Percentiles rank a stretch among this genome's conserved stretches.
These are phyloP conservation scores for Platycercus adscitus DNA, from an alignment of 2,113 vertebrate genomes.

Conservation along the genomic window DNA sequence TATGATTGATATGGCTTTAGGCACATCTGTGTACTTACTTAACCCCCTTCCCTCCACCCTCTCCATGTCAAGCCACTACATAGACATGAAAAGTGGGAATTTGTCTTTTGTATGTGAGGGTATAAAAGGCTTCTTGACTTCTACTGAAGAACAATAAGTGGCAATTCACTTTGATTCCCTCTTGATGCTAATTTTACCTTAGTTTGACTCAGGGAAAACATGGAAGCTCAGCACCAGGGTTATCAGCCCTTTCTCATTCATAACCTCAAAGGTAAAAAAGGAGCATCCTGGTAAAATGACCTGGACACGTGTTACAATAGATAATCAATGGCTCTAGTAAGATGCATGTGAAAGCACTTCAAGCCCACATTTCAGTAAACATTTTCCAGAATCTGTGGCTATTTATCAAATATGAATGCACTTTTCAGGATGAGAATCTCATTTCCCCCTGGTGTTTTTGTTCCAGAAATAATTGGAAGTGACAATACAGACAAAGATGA, in stretches of 20 bases:
- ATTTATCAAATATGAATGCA: slow-evolving; percentile 76
- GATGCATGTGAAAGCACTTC: slow-evolving; percentile 43
- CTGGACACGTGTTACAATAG: slow-evolving; percentile 19
- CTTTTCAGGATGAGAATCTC: slow-evolving; percentile 65
- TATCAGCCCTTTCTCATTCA: background rate
- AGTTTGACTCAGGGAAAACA: background rate
- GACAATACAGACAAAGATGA: slow-evolving; percentile 75
- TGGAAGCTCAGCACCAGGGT: background rate
- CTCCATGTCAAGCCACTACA: background rate
- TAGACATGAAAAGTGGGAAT: slow-evolving; percentile 6
- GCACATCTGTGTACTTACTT: slow-evolving; percentile 59
- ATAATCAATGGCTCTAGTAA: slow-evolving; percentile 43
- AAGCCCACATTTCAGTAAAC: slow-evolving; percentile 61
- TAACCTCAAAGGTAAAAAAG: background rate
- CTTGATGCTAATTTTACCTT: background rate
- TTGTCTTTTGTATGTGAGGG: background rate
- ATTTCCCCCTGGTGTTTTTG: slow-evolving; percentile 40
- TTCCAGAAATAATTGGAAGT: slow-evolving; percentile 76
- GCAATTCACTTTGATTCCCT: background rate
- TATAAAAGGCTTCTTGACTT: slow-evolving; percentile 33
- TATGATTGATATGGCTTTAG: slow-evolving; percentile 12
- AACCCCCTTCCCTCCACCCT: background rate
- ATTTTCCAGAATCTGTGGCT: slow-evolving; percentile 62
- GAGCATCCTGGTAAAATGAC: slow-evolving; percentile 20
- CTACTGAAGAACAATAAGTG: background rate